A percentile compares a stretch with the other conserved stretches of the same genome.
Conservation (phyloP, 2,113 vertebrate species). For the Australoheros scitulus region DNA sequence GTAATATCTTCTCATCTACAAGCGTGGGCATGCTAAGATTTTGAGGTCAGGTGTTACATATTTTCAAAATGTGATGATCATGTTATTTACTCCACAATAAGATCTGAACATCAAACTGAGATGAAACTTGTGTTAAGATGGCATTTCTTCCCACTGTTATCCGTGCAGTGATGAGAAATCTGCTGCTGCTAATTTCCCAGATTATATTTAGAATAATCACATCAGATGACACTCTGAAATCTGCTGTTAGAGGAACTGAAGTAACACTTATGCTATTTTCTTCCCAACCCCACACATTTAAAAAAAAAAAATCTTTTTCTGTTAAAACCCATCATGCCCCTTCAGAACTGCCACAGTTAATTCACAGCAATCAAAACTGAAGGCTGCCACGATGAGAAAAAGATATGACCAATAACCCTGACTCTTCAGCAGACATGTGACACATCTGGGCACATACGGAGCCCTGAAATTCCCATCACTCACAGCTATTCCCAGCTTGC, state of each 20-base stretch:
- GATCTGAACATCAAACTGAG: background rate
- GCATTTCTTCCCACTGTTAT: background rate
- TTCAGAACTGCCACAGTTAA: background rate
- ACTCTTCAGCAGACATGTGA: background rate
- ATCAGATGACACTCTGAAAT: background rate
- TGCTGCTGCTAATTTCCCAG: background rate
- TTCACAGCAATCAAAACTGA: background rate
- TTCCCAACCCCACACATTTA: background rate
- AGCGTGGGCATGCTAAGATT: background rate
- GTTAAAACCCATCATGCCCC: background rate
- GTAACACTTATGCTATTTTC: background rate
- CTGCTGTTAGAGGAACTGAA: background rate
- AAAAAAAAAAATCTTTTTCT: too few species aligned
- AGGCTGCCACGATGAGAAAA: background rate
- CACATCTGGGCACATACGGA: background rate
- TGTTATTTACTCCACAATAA: background rate
- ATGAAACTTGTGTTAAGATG: too few species aligned
- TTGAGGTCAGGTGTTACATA: background rate
- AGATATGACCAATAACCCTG: background rate
- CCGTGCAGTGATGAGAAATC: background rate
- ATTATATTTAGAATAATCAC: background rate
- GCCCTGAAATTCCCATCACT: background rate
- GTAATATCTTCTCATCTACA: background rate
- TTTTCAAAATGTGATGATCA: background rate
- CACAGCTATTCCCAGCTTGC: background rate